Conservation (phyloP, 37 sponge, comb jelly and placozoan genomes). For the Aplysina aerophoba region DNA sequence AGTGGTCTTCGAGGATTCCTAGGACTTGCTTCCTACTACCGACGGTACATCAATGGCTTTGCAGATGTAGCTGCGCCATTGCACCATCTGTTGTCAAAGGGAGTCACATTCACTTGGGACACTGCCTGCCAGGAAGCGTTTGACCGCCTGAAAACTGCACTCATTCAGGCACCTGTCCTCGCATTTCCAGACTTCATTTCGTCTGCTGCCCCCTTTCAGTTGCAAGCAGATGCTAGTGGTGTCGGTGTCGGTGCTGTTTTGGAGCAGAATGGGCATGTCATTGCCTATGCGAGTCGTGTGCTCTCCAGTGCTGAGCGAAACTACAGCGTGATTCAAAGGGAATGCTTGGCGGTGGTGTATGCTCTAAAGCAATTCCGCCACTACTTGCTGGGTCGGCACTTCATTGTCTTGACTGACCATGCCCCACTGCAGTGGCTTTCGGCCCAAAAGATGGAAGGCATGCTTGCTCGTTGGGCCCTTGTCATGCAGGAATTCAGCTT, state of each 20-base stretch:
- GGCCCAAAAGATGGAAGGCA: not conserved
- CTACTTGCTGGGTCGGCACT: not conserved
- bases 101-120: not conserved
- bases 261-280: not conserved
- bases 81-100: not conserved
- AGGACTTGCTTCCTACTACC: slow-evolving; percentile 66
- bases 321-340: not conserved
- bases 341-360: not conserved
- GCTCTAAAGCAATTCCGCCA: not conserved
- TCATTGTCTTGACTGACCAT: not conserved
- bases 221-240: slow-evolving; percentile 14
- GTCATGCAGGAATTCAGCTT: not conserved
- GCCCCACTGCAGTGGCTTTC: not conserved
- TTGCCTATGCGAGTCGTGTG: slow-evolving; percentile 18
- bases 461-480: not conserved
- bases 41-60: slow-evolving; percentile 53
- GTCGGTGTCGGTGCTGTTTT: slow-evolving; percentile 12
- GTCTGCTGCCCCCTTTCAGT: not conserved
- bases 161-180: slow-evolving; percentile 14
- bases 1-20: slow-evolving; percentile 43
- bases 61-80: slow-evolving; percentile 15
- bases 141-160: not conserved
- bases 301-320: not conserved
- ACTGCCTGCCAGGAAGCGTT: not conserved
- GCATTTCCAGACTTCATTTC: not conserved